Percentiles rank a stretch among this genome's conserved stretches.
These are phyloP conservation scores for Hesperia comma DNA, from an alignment of 2,888 invertebrate species.

Conservation along the genomic window DNA sequence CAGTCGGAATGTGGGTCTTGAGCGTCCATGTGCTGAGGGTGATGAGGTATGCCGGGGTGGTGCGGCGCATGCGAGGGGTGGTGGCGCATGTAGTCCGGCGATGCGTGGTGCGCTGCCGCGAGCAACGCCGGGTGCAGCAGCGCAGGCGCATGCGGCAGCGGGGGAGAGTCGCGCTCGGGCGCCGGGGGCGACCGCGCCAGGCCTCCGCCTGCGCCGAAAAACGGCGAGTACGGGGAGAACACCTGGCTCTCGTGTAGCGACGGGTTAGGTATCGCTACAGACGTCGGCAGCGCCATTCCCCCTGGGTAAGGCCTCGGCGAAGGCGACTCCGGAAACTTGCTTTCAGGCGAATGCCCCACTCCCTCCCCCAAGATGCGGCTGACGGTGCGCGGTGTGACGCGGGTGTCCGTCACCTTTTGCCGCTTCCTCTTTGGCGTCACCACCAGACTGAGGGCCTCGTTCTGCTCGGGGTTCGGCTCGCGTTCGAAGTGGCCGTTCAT, in stretches of 20 bases:
- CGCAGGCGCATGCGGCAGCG: constrained; percentile 92
- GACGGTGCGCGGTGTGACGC: constrained; percentile 95
- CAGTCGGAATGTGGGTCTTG: constrained; percentile 95
- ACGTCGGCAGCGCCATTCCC: constrained; percentile 95
- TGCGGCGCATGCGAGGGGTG: constrained; percentile 90
- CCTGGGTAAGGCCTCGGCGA: constrained; percentile 91
- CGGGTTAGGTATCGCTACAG: constrained; percentile 98
- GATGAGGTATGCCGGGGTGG: constrained; percentile 89
- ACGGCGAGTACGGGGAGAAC: constrained; percentile 95
- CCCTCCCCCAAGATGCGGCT: constrained; percentile 93
- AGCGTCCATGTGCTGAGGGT: constrained; percentile 92
- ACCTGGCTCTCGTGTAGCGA: constrained; percentile 97
- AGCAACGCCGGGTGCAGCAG: constrained; percentile 93
- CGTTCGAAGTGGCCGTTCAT: constrained; percentile 87
- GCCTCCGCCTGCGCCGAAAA: constrained; percentile 87
- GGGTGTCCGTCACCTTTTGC: constrained; percentile 97
- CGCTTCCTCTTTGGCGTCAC: constrained; percentile 98
- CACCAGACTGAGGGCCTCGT: constrained; percentile 96
- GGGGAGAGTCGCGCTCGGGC: constrained; percentile 91
- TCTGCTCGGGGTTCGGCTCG: constrained; percentile 92
- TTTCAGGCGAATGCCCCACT: constrained; percentile 87
- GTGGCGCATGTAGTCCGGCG: constrained; percentile 90
- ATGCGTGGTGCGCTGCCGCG: constrained; percentile 92
- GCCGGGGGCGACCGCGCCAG: constrained; percentile 84
- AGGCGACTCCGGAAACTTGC: constrained; percentile 86